Evolutionary conservation across 1,140 invertebrate species (phyloP), one percentile per base, ranked within the genome.

Genomic region (Rhagoletis zephyria): DNA sequence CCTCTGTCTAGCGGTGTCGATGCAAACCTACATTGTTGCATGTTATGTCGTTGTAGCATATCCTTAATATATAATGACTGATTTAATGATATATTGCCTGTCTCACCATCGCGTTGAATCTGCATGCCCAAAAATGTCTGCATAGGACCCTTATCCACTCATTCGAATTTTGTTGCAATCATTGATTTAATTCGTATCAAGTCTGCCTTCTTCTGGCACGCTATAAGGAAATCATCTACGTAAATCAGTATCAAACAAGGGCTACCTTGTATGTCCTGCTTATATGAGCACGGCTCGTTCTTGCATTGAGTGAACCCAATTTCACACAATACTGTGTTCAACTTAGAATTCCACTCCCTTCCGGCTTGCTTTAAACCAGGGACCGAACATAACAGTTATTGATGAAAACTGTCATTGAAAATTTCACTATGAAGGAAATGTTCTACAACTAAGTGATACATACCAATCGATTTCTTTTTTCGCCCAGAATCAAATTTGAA

Each of bases 51-150:
- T 70, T 90, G 88, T 40, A 93, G 85, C 40, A 93, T 56, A 89
- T 90, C 90, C 87, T 90, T 87, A 85, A 94, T 90, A 87, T 93
- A 93, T 45, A 85, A 74, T 88, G 70, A 89, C 89, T 93, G 92
- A 88, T 56, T 87, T 45, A 93, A 87, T 88, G 56, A 61, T 77
- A 88, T 88, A 6, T 12, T 42, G 10, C 87, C 85, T 16, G 48
- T 65, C 10, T 87, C 64, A 51, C 63, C 51, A 51, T 88, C 12
- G 88, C 67, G 1, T 16, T 88, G 87, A 70, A 93, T 91, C 88
- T 90, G 87, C 42, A 91, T 90, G 4, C 91, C 91, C 87, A 93
- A 88, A 89, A 60, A 92, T 45, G 89, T 65, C 64, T 89, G 88
- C 40, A 89, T 88, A 85, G 81, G 14, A 16, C 87, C 90, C 42